Base-by-base conservation (phyloP, 2,888 invertebrate species). In the Mesorhabditis belari region DNA sequence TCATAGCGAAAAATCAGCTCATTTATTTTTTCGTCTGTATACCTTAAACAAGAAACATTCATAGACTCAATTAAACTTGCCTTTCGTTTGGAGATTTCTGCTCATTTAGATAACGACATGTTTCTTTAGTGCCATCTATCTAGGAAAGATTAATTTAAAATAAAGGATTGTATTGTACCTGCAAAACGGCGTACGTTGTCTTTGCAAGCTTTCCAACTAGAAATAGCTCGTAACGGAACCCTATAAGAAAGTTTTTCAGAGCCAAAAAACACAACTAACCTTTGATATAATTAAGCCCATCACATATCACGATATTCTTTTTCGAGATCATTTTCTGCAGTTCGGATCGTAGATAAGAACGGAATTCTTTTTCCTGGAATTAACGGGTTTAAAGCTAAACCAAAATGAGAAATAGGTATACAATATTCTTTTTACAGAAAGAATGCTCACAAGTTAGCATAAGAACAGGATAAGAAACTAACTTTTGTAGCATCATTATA, bases 201-300 rank as follows among this genome's bases (percentile, higher is more conserved):
- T 91, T 89, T 54, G 88, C 88, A 0, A 90, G 87, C 85, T 96
- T 96, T 0, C 90, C 88, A 24, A 90, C 88, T 82, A 95, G 95
- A 81, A 89, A 94, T 9, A 96, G 81, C 83, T 96, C 96, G 82
- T 96, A 96, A 35, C 96, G 87, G 82, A 88, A 96, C 26, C 94
- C 92, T 90, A 66, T 4, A 82, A 70, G 75, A 5, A 19, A 29
- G 27, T 58, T 6, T 23, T 5, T 12, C 6, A 19, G 17, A 25
- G 17, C 24, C 24, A 19, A 26, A 17, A 21, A 54, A 58, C n/a
- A n/a, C n/a, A n/a, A n/a, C n/a, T n/a, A 23, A 74, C 76, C 76
- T 88, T 96, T 96, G 29, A 96, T 95, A 81, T 96, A 96, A 84
- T 96, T 96, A 62, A 89, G 87, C 0, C 89, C 90, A 83, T 96